phyloP scores from a whole-genome alignment of 2,797 vertebrate species.

The Macropodus opercularis region DNA sequence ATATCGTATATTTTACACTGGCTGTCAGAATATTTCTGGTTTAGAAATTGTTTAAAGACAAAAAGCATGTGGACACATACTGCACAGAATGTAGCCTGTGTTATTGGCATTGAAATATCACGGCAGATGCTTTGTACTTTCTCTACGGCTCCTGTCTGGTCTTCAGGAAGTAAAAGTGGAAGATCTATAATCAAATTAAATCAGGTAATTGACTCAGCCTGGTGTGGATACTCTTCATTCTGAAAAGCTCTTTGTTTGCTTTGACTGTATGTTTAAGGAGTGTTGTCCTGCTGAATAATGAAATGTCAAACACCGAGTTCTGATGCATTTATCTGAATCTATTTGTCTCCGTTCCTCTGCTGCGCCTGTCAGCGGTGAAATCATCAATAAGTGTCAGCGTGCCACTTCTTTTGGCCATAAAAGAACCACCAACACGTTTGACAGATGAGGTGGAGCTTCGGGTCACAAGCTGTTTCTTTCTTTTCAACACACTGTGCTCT shows the following conservation, averaged over 20 bases:
- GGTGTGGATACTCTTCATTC: not conserved
- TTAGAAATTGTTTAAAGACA: no score
- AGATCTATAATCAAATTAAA: not conserved
- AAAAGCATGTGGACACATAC: no score
- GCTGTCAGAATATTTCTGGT: not conserved
- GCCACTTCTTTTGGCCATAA: no score
- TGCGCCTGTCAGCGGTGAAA: not conserved
- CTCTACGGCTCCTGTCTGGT: not conserved
- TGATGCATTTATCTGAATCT: not conserved
- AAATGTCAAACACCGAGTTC: not conserved
- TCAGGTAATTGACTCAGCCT: not conserved
- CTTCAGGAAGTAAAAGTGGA: not conserved
- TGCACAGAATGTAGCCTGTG: no score
- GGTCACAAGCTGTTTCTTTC: no score
- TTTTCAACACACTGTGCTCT: not conserved
- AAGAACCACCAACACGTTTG: no score
- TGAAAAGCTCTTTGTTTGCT: no score
- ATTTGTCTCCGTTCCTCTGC: not conserved
- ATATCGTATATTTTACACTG: not conserved
- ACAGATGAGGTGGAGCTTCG: no score
- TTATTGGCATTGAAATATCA: no score
- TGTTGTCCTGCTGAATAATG: not conserved
- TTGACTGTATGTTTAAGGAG: no score
- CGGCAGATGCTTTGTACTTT: not conserved
- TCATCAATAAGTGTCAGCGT: not conserved